phyloP scores from a whole-genome alignment of 1,140 invertebrate genomes.

The Papilio machaon region DNA sequence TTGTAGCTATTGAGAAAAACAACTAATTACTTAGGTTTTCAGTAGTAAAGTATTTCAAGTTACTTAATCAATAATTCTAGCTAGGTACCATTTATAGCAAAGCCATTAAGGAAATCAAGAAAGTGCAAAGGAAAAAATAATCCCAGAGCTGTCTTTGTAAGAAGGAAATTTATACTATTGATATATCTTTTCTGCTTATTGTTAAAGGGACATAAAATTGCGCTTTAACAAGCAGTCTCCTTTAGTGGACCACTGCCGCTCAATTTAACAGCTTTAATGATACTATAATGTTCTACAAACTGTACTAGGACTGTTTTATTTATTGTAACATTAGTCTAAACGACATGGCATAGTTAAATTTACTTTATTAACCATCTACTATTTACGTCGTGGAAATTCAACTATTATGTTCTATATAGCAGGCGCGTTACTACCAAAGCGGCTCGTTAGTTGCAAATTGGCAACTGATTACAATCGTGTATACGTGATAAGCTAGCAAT shows the following conservation, averaged over 20 bases:
- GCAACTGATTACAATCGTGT: slow-evolving; percentile 3
- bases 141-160: not conserved
- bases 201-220: slow-evolving; percentile 9
- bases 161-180: not conserved
- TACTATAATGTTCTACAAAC: slow-evolving; percentile 11
- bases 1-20: not conserved
- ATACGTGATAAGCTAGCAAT: not conserved
- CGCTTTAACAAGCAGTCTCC: slow-evolving; percentile 4
- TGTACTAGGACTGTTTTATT: not conserved
- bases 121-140: not conserved
- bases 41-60: not conserved
- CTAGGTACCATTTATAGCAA: not conserved
- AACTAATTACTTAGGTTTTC: not conserved
- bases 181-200: slow-evolving; percentile 8
- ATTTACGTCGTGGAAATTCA: not conserved
- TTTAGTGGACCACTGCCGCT: slow-evolving; percentile 8
- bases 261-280: slow-evolving; percentile 27
- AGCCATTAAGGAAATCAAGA: slow-evolving; percentile 2
- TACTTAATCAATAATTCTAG: not conserved
- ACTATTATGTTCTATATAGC: not conserved
- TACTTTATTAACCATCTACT: not conserved
- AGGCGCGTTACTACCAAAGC: not conserved
- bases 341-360: not conserved
- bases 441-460: slow-evolving; percentile 25
- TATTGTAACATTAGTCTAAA: slow-evolving; percentile 12